These are phyloP conservation scores for Notamacropus eugenii DNA, from an alignment of 2,797 vertebrate species.

Conservation along the genomic window DNA sequence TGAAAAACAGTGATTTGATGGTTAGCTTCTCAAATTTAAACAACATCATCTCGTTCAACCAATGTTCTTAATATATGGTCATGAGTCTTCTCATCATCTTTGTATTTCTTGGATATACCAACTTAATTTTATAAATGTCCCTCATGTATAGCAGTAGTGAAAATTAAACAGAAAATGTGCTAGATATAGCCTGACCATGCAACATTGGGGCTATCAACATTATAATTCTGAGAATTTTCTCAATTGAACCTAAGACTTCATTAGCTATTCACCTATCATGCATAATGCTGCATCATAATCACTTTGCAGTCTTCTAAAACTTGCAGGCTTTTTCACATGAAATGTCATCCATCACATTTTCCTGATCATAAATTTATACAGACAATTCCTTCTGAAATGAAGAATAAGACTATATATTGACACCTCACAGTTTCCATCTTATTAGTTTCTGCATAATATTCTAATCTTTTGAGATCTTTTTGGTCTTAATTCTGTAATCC, in stretches of 20 bases:
- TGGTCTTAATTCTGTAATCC: background rate
- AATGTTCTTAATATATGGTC: background rate
- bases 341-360: background rate
- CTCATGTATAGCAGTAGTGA: background rate
- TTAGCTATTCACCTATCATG: background rate
- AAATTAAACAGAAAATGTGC: background rate
- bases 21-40: background rate
- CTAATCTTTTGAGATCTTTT: background rate
- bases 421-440: too few species aligned
- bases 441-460: background rate
- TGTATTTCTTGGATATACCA: background rate
- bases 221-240: background rate
- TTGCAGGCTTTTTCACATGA: too few species aligned
- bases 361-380: background rate
- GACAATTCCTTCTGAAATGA: background rate
- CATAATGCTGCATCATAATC: background rate
- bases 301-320: background rate
- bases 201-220: background rate
- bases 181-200: background rate
- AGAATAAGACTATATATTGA: background rate
- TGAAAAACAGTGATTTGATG: background rate
- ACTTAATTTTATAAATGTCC: background rate
- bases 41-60: background rate
- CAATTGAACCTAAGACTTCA: background rate
- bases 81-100: background rate